phyloP scores from a whole-genome alignment of 2,113 vertebrate species.

The Verasper variegatus region DNA sequence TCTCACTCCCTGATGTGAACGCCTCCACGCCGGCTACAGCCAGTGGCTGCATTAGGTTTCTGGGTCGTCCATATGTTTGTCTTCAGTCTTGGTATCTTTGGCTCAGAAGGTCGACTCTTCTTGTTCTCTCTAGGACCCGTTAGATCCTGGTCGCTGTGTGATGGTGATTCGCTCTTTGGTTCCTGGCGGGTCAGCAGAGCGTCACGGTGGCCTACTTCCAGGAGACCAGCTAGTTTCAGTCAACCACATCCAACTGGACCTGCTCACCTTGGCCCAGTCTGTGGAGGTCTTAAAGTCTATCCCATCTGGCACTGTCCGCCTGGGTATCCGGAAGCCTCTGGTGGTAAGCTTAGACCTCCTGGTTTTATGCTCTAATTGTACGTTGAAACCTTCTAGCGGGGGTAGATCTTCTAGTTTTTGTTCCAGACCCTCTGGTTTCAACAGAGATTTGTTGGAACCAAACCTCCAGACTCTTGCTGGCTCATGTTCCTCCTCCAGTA shows the following conservation, averaged over 20 bases:
- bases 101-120: background rate
- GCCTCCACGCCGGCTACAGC: too few species aligned
- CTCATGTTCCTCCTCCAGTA: too few species aligned
- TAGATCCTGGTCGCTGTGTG: slow-evolving; percentile 89
- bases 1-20: too few species aligned
- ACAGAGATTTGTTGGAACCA: too few species aligned
- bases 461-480: too few species aligned
- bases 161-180: slow-evolving; percentile 95
- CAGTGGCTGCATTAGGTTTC: too few species aligned
- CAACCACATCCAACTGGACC: slow-evolving; percentile 86
- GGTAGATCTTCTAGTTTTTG: background rate
- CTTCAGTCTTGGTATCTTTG: too few species aligned
- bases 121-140: slow-evolving; percentile 85
- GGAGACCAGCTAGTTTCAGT: slow-evolving; percentile 94
- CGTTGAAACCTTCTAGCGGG: background rate
- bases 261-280: slow-evolving; percentile 84
- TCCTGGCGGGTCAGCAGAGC: slow-evolving; percentile 87
- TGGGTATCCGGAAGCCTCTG: slow-evolving; percentile 93
- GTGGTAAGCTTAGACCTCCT: slow-evolving; percentile 79
- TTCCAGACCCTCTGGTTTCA: too few species aligned
- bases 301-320: slow-evolving; percentile 84
- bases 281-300: slow-evolving; percentile 92
- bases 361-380: background rate
- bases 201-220: slow-evolving; percentile 83
- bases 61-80: too few species aligned